A percentile compares a stretch with the other conserved stretches of the same genome.
Evolutionary conservation across 2,888 invertebrate species (phyloP).

Genomic region (Troides oblongomaculatus): DNA sequence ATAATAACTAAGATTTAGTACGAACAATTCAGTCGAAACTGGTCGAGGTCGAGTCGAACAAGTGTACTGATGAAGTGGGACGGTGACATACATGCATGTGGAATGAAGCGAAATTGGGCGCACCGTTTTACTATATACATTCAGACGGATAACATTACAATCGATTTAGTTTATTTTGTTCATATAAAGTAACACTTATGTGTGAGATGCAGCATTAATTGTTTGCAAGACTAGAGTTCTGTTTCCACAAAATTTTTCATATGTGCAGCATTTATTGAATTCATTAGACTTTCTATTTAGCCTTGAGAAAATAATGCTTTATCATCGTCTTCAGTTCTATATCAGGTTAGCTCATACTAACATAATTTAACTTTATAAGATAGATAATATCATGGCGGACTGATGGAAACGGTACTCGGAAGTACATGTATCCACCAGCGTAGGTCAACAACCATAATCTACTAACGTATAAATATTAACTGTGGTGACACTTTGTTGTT

Average conservation of each 20-base stretch:
- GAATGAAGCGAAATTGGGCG: constrained; percentile 28
- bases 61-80: constrained; percentile 49
- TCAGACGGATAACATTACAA: not conserved
- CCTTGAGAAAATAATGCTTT: not conserved
- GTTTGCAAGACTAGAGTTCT: too few species aligned
- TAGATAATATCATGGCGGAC: constrained; percentile 11
- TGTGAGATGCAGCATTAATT: too few species aligned
- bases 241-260: not conserved
- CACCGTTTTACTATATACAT: constrained; percentile 4
- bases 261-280: not conserved
- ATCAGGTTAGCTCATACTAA: not conserved
- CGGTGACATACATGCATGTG: constrained; percentile 48
- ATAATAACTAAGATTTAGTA: constrained; percentile 19
- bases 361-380: not conserved
- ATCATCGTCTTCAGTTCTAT: not conserved
- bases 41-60: constrained; percentile 63
- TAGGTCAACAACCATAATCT: constrained; percentile 39
- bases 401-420: constrained; percentile 18
- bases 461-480: constrained; percentile 57
- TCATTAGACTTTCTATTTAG: not conserved
- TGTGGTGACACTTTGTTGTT: constrained; percentile 49
- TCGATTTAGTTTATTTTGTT: not conserved
- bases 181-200: too few species aligned
- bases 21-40: constrained; percentile 18
- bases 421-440: not conserved